Base-by-base conservation (phyloP, 92 coral and sea anemone genomes). In the Palythoa grandiflora region DNA sequence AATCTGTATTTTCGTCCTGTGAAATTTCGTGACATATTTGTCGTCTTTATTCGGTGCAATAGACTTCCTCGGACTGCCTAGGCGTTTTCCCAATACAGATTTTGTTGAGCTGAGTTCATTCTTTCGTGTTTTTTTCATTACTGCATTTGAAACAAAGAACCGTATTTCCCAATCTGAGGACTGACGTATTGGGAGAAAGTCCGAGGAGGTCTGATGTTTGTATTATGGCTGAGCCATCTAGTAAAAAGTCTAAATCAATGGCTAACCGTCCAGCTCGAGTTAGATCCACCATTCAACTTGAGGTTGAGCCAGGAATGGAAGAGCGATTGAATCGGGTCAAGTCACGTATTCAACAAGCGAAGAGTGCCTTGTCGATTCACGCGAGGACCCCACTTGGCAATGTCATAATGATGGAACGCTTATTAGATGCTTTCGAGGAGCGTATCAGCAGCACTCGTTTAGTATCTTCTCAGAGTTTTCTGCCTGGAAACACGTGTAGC, bases 351-450 rank as follows among this genome's bases (percentile, higher is more conserved):
- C 83, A 88, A 14, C 75, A 37, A 11, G 70, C 38, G 38, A 80
- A 80, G 73, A 80, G 47, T 65, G 52, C 17, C 38, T 61, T 87
- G 1, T 35, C 2, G 17, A 66, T 78, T 36, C 47, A 75, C 2
- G 36, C 20, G 50, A 75, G 79, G 20, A 87, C 80, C 21, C 48
- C 90, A 15, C 71, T 87, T 74, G 86, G 90, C 48, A 87, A 68
- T 71, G 38, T 87, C 7, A 13, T 14, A 1, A 51, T 79, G 80
- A 68, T 87, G 80, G 90, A 70, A 80, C 47, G 86, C 13, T 79
- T 87, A 1, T 38, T 79, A 71, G 57, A 87, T 6, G 60, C 38
- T 20, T 78, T 78, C 13, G 74, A 80, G 75, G 47, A 19, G 68
- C 65, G 63, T 10, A 75, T 2, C 21, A 71, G 21, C 51, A 68